A percentile compares a stretch with the other conserved stretches of the same genome.
phyloP scores from a whole-genome alignment of 1,140 invertebrate genomes.

The Bombus vancouverensis region DNA sequence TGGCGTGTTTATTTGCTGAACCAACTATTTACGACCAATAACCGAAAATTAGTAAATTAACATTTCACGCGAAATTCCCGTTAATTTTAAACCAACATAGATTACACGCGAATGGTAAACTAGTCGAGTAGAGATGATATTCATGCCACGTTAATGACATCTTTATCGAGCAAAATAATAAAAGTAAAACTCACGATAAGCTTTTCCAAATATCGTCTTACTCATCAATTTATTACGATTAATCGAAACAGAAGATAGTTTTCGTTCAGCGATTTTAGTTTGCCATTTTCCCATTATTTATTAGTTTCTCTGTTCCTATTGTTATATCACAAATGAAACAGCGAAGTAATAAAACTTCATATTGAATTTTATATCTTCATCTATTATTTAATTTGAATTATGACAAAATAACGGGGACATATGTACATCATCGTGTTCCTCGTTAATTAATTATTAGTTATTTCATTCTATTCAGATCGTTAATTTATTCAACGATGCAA shows the following conservation, averaged over 20 bases:
- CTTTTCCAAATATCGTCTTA: not conserved
- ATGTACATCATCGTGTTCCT: not conserved
- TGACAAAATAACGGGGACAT: not conserved
- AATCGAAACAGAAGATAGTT: not conserved
- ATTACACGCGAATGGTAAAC: not conserved
- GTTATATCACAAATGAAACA: too few relatives aligned
- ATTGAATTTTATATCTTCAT: not conserved
- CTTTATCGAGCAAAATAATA: not conserved
- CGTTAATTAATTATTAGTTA: not conserved
- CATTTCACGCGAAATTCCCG: not conserved
- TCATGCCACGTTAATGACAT: not conserved
- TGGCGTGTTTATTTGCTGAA: not conserved
- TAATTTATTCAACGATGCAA: too few relatives aligned
- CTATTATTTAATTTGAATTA: not conserved
- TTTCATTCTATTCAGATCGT: not conserved
- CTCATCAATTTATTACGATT: not conserved
- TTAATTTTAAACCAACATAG: not conserved
- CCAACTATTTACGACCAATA: not conserved
- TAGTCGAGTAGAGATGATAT: not conserved
- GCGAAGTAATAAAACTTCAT: too few relatives aligned
- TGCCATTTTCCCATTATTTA: not conserved
- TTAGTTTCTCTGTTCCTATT: too few relatives aligned
- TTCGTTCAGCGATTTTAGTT: not conserved
- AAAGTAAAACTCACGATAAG: not conserved
- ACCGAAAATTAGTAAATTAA: slow-evolving; percentile 21